A percentile compares a stretch with the other conserved stretches of the same genome.
These are phyloP conservation scores for Anhinga anhinga DNA, from an alignment of 2,113 vertebrate genomes.

Conservation along the genomic window DNA sequence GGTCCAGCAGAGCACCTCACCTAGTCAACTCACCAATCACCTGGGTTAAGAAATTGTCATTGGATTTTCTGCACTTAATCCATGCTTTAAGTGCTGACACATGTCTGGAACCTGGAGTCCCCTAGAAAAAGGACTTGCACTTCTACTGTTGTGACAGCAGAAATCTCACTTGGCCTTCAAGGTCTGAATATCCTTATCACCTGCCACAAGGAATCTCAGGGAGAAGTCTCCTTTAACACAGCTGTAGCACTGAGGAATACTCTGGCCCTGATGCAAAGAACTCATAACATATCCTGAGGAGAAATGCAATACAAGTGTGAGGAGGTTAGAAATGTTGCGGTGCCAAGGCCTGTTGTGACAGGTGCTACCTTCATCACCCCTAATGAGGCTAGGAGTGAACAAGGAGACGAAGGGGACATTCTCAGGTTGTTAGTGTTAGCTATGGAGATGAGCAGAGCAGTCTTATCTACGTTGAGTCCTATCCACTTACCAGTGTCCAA, in stretches of 20 bases:
- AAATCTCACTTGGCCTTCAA: neutral
- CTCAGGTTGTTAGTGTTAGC: neutral
- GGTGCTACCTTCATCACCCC: neutral
- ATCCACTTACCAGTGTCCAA: neutral
- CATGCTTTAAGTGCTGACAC: neutral
- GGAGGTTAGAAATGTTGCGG: neutral
- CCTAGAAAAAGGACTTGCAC: neutral
- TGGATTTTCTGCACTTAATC: neutral
- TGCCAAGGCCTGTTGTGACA: neutral
- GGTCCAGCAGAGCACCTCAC: neutral
- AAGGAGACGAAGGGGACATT: neutral
- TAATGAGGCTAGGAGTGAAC: neutral
- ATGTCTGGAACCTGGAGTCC: neutral
- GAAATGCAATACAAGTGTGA: neutral
- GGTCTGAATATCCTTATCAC: conserved; percentile 28
- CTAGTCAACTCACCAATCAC: neutral
- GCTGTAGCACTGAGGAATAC: neutral
- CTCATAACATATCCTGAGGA: neutral
- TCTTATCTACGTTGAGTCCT: neutral
- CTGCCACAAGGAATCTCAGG: neutral
- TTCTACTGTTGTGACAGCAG: neutral
- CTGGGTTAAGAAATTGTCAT: neutral
- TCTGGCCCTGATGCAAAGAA: neutral
- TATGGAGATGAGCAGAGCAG: neutral
- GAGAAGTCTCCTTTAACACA: neutral